These are phyloP conservation scores for Tethea ocularis DNA, from an alignment of 2,888 invertebrate genomes.

Conservation along the genomic window DNA sequence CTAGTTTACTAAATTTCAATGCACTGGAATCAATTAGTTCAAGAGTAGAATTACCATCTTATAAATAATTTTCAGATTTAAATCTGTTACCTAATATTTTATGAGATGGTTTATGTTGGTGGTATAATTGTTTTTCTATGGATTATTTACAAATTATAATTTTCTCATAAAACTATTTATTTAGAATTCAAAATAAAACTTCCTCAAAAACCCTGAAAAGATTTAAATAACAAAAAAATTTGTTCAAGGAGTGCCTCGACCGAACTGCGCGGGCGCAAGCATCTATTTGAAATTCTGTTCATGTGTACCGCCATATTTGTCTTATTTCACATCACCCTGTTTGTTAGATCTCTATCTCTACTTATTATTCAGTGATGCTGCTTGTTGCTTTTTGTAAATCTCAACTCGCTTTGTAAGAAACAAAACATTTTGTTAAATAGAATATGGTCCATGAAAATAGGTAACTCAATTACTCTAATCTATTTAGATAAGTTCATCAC, in stretches of 20 bases:
- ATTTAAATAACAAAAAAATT: constrained; percentile 40
- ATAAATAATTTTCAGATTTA: too few species aligned
- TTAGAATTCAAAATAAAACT: constrained; percentile 30
- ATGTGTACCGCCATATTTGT: constrained; percentile 74
- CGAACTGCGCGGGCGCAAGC: constrained; percentile 49
- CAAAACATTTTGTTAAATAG: constrained; percentile 34
- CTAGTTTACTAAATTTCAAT: too few species aligned
- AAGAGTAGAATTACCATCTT: too few species aligned
- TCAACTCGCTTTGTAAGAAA: constrained; percentile 41
- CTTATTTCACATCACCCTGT: constrained; percentile 74
- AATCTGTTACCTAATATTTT: too few species aligned
- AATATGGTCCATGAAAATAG: constrained; percentile 10
- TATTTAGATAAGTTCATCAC: background rate
- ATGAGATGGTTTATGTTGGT: too few species aligned
- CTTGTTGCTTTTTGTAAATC: constrained; percentile 54
- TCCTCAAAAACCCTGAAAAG: constrained; percentile 38
- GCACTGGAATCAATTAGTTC: too few species aligned
- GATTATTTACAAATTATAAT: too few species aligned
- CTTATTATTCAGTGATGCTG: constrained; percentile 70
- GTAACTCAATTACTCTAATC: too few species aligned
- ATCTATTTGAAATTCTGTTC: constrained; percentile 68
- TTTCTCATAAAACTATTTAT: background rate
- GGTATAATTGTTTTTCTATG: too few species aligned
- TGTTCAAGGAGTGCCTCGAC: constrained; percentile 47
- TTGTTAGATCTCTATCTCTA: constrained; percentile 75